Base-by-base conservation (phyloP, 2,113 vertebrate genomes). In the Gyps fulvus region DNA sequence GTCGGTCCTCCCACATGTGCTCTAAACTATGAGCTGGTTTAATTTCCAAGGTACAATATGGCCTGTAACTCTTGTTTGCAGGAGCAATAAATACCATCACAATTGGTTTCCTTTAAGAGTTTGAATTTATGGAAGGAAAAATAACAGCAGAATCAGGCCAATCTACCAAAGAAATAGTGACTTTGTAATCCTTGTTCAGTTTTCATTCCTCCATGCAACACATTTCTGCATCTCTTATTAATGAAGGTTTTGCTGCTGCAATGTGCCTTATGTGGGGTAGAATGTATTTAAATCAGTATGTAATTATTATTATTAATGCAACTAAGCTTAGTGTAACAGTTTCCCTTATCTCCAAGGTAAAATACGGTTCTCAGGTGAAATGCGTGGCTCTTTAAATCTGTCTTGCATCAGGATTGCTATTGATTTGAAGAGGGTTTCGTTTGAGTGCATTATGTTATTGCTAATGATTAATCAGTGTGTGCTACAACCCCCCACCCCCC, bases 271-370 rank as follows among this genome's bases (percentile, higher is more conserved):
- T 42, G 25, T 69, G 20, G 10, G 25, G 32, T 14, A 79, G 34
- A 82, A 85, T 42, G 49, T 72, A 82, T 91, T 90, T 90, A 69
- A 95, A 93, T 90, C 1, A 0, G 52, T 83, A 69, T 40, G n/a
- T 50, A 45, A 79, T 93, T 92, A 93, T 77, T 81, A 71, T 67
- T 94, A 71, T 72, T 94, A 95, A 91, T 42, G 26, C 81, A 93
- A 10, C 50, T 65, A 76, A 87, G 61, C 67, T 81, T 31, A 89
- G 31, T 50, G 42, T 62, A 94, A 81, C 78, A 66, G 22, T 42
- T 76, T 87, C 38, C 58, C 70, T 87, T 94, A 89, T 87, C 78
- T 95, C 66, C 50, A 83, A 73, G 42, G 74, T 76, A 95, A 96
- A 93, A 69, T 55, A 77, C 1, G 0, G 22, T 83, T 95, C 84